A percentile compares a stretch with the other conserved stretches of the same genome.
Evolutionary conservation across 2,888 invertebrate genomes (phyloP).

Genomic region (Phengaris arion): DNA sequence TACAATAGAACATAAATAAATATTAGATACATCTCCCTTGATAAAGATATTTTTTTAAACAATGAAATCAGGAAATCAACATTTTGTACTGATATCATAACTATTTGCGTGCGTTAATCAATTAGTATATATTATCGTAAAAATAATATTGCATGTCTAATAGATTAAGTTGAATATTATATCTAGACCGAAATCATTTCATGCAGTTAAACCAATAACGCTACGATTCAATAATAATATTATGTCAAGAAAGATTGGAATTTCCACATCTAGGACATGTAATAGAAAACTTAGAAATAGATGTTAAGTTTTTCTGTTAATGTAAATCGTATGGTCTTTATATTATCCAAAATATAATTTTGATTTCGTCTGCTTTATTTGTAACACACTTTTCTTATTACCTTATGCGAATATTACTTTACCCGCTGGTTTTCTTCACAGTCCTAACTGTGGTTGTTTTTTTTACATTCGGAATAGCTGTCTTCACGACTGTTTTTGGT

Average conservation of each 20-base stretch:
- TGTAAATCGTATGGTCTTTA: not conserved
- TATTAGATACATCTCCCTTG: not conserved
- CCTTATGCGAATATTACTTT: conserved; percentile 47
- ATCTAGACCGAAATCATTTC: conserved; percentile 18
- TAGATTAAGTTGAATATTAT: not conserved
- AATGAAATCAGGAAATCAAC: conserved; percentile 23
- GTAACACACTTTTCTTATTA: not conserved
- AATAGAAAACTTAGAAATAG: not conserved
- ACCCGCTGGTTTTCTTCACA: conserved; percentile 59
- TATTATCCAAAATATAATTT: not conserved
- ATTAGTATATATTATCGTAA: not conserved
- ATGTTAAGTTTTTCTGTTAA: not conserved
- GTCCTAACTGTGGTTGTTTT: conserved; percentile 53
- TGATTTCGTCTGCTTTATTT: not conserved
- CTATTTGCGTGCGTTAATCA: conserved; percentile 16
- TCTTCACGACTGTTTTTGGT: conserved; percentile 54
- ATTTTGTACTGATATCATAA: conserved; percentile 21
- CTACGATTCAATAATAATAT: conserved; percentile 31
- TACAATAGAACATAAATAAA: conserved; percentile 53
- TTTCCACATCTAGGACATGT: not conserved
- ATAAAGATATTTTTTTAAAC: not conserved
- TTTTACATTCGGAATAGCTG: conserved; percentile 45
- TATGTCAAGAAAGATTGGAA: not conserved
- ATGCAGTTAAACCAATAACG: conserved; percentile 27
- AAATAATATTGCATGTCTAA: conserved; percentile 22